Percentiles rank a stretch among this genome's conserved stretches.
Conservation (phyloP, 2,797 vertebrate genomes). For the Melanotaenia parkinsoni region DNA sequence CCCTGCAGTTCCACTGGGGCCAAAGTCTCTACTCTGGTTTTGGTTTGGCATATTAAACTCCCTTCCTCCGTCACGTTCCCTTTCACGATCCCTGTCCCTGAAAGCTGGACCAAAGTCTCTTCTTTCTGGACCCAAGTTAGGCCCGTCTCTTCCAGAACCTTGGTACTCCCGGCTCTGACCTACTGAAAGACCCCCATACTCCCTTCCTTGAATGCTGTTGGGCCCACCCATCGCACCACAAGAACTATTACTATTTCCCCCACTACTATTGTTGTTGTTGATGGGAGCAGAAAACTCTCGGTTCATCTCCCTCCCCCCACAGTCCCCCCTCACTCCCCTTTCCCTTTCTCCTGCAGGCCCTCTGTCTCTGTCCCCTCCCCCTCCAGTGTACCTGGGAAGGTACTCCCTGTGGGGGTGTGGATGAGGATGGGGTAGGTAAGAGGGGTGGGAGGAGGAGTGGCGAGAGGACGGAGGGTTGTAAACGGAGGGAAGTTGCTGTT, state of each 20-base stretch:
- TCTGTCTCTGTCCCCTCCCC: slow-evolving; percentile 80
- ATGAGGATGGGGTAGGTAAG: slow-evolving; percentile 84
- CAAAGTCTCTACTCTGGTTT: slow-evolving; percentile 83
- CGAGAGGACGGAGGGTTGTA: slow-evolving; percentile 86
- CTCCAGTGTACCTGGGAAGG: slow-evolving; percentile 83
- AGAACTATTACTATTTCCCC: slow-evolving; percentile 61
- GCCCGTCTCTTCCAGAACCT: slow-evolving; percentile 77
- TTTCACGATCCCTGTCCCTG: slow-evolving; percentile 90
- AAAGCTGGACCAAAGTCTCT: slow-evolving; percentile 83
- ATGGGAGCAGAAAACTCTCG: slow-evolving; percentile 79
- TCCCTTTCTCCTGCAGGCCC: slow-evolving; percentile 79
- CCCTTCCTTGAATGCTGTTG: slow-evolving; percentile 74
- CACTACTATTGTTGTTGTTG: slow-evolving; percentile 72
- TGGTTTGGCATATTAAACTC: slow-evolving; percentile 81
- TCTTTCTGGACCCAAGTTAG: slow-evolving; percentile 72
- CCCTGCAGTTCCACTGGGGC: slow-evolving; percentile 74
- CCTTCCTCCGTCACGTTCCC: slow-evolving; percentile 84
- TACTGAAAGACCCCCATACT: slow-evolving; percentile 75
- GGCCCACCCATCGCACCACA: slow-evolving; percentile 70
- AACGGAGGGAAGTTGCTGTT: slow-evolving; percentile 87
- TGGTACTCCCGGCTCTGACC: slow-evolving; percentile 82
- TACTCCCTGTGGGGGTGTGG: slow-evolving; percentile 85
- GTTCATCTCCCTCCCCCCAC: slow-evolving; percentile 79
- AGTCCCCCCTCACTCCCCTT: slow-evolving; percentile 78
- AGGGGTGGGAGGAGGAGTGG: slow-evolving; percentile 82